Base-by-base conservation (phyloP, 2,888 invertebrate genomes). In the Thymelicus acteon region DNA sequence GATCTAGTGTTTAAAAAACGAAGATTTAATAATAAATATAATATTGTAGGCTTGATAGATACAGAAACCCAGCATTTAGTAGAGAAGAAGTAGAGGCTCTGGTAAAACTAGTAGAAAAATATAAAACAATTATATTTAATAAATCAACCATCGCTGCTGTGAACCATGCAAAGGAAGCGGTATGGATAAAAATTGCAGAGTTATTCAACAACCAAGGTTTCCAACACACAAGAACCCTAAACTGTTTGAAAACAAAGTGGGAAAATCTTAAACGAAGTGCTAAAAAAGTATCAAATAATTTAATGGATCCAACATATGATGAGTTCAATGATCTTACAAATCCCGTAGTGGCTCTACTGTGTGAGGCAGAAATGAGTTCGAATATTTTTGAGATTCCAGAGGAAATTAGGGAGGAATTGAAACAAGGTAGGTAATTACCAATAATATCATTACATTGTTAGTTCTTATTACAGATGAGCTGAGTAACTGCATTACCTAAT, bases 181-280 rank as follows among this genome's bases (percentile, higher is more conserved):
- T 85, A n/a, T 93, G 93, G 93, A 60, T 72, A 6, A 87, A 85
- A 75, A 87, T 93, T 73, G 77, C 88, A 2, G 87, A 86, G 75
- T 72, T 78, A 54, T 91, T 85, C 64, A 93, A 92, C 72, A 82
- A 75, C 8, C 77, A 81, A 65, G 85, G 84, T 6, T 82, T 88
- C 57, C 79, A 76, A 54, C 74, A 84, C 72, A 75, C 78, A 1
- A 85, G 92, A 72, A 85, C 76, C 72, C 71, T 76, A 15, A 88
- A 90, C 52, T 80, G 78, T 48, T 79, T 92, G 64, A 91, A 85
- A 78, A 85, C 77, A 2, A 93, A 92, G 78, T 92, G 90, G 91
- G 87, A 88, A 6, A 93, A 93, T 74, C 77, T 93, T 47, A 92
- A 92, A 70, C 87, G 80, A 58, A 78, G 79, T 31, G 86, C 85